These are phyloP conservation scores for Clarias fuscus DNA, from an alignment of 2,797 vertebrate genomes.

Conservation along the genomic window DNA sequence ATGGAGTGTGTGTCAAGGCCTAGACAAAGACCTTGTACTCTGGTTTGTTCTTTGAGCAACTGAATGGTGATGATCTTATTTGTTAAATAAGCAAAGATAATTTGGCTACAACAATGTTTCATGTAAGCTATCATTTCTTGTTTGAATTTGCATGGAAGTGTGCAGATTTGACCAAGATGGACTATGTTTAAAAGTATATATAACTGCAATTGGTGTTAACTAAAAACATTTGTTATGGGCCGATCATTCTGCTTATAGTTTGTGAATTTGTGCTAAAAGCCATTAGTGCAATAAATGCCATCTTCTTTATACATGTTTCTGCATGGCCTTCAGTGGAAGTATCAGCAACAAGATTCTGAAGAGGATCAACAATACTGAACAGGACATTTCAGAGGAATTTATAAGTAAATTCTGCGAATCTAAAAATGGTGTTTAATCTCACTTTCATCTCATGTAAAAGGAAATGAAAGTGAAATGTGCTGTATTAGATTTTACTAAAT, in stretches of 20 bases:
- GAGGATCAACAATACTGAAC: not conserved
- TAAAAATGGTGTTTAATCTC: not conserved
- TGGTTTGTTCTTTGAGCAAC: not conserved
- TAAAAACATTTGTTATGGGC: not conserved
- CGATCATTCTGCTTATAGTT: slow-evolving; percentile 15
- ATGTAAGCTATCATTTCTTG: not conserved
- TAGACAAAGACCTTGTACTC: not conserved
- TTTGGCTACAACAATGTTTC: not conserved
- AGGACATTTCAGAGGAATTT: not conserved
- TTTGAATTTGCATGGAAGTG: not conserved
- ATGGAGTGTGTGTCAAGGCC: not conserved
- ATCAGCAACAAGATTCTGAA: not conserved
- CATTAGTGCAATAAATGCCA: not conserved
- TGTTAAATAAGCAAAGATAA: not conserved
- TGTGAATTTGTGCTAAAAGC: not conserved
- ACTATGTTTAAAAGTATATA: not conserved
- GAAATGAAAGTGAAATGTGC: not conserved
- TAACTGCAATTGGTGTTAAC: not conserved
- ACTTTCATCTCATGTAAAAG: not conserved
- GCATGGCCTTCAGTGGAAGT: not conserved
- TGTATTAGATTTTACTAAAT: not conserved
- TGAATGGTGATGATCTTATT: not conserved
- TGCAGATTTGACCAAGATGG: not conserved
- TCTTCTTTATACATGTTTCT: slow-evolving; percentile 10
- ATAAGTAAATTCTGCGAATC: not conserved